These are phyloP conservation scores for Cyclina sinensis DNA, from an alignment of 1,140 invertebrate species.

Conservation along the genomic window DNA sequence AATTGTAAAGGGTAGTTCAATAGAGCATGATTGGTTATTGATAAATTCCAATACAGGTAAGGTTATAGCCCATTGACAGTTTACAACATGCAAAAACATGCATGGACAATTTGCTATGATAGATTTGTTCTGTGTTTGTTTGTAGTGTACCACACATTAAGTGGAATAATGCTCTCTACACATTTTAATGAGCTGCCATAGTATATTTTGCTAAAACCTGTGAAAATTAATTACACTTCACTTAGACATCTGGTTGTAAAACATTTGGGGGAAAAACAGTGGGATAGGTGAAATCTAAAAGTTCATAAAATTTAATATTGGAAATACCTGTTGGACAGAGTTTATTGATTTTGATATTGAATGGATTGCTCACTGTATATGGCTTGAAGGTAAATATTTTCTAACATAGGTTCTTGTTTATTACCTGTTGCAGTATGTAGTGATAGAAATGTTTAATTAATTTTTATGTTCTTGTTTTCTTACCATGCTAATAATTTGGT, in stretches of 20 bases:
- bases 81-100: conserved; percentile 28
- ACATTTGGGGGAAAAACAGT: too few relatives aligned
- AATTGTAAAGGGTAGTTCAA: neutral
- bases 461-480: too few relatives aligned
- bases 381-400: conserved; percentile 37
- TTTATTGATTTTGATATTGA: conserved; percentile 19
- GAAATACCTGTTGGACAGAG: neutral
- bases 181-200: neutral
- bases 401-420: neutral
- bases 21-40: conserved; percentile 8
- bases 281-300: neutral
- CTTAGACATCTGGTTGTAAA: too few relatives aligned
- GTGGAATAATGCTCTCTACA: neutral
- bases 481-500: too few relatives aligned
- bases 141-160: neutral
- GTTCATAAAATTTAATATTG: neutral
- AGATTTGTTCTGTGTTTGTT: neutral
- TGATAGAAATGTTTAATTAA: neutral
- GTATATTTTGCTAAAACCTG: neutral
- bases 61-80: conserved; percentile 3
- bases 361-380: neutral
- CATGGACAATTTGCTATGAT: neutral
- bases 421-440: neutral
- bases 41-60: conserved; percentile 17
- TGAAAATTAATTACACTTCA: neutral